A percentile compares a stretch with the other conserved stretches of the same genome.
Evolutionary conservation across 1,140 invertebrate species (phyloP).

Genomic region (Lordiphosa collinella): DNA sequence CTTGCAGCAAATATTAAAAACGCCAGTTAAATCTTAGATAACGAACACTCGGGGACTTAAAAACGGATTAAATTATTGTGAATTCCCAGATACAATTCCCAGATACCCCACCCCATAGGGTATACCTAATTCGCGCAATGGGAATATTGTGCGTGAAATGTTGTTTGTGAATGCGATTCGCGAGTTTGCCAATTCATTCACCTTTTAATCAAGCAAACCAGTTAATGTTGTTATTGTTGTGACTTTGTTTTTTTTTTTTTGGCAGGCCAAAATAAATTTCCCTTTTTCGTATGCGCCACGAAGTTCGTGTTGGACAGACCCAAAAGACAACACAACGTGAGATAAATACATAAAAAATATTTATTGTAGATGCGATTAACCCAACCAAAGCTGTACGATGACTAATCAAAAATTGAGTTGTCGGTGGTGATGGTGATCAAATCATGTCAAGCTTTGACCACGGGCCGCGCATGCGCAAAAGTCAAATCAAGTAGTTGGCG

Average conservation of each 20-base stretch:
- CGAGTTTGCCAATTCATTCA: constrained; percentile 60
- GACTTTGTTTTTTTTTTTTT: constrained; percentile 27
- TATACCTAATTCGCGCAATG: not conserved
- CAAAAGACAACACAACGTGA: constrained; percentile 57
- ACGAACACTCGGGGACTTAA: too few species aligned
- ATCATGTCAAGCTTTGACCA: constrained; percentile 21
- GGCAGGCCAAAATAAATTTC: constrained; percentile 51
- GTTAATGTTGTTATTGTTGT: constrained; percentile 40
- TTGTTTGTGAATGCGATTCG: constrained; percentile 37
- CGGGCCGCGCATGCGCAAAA: constrained; percentile 24
- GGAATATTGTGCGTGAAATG: constrained; percentile 25
- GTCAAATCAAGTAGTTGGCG: constrained; percentile 2
- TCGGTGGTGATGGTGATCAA: constrained; percentile 17
- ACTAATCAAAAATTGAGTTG: constrained; percentile 41
- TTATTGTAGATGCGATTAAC: constrained; percentile 21
- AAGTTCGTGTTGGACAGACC: constrained; percentile 42
- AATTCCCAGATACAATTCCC: too few species aligned
- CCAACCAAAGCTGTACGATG: constrained; percentile 35
- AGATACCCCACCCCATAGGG: not conserved
- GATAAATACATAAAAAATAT: constrained; percentile 59
- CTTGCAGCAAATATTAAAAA: too few species aligned
- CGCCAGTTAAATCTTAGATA: too few species aligned
- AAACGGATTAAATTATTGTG: too few species aligned
- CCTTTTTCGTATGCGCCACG: constrained; percentile 55
- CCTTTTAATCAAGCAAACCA: constrained; percentile 72